Base-by-base conservation (phyloP, 2,113 vertebrate species). In the Myiagra hebetior region DNA sequence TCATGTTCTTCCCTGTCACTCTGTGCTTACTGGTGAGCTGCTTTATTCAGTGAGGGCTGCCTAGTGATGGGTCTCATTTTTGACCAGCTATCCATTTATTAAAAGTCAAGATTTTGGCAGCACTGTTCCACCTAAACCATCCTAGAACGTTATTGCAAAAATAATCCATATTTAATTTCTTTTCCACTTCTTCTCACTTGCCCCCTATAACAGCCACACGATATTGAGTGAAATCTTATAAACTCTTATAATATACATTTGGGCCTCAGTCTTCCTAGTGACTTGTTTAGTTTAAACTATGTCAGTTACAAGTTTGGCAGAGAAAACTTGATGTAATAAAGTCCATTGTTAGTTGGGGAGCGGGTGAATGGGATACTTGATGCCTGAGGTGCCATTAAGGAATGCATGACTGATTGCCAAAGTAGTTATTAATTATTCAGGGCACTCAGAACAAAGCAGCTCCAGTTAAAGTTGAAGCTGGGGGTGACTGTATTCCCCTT, bases 341-440 rank as follows among this genome's bases (percentile, higher is more conserved):
- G 91, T 95, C 84, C 95, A 96, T 97, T 96, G 93, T 97, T 98
- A 95, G 94, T 80, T 95, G 44, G 57, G 56, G 87, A 96, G 89
- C 0, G 83, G 56, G 84, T 96, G 87, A 94, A 97, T 96, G 95
- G 97, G 98, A 97, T 97, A 97, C 96, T 97, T 95, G 97, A 97
- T 98, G 97, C 98, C 97, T 94, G 96, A 98, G 98, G 98, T 97
- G 97, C 97, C 97, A 97, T 95, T 97, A 97, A 97, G 95, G 98
- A 98, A 98, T 98, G 98, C 98, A 97, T 98, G 98, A 98, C 98
- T 97, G 97, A 98, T 98, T 97, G 97, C 97, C 97, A 97, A 93
- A 98, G 97, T 96, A 97, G 98, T 98, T 98, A 98, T 98, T 98
- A 98, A 98, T 98, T 98, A 98, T 98, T 95, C 97, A 95, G 95